These are phyloP conservation scores for Polia nebulosa DNA, from an alignment of 2,888 invertebrate genomes.

Conservation along the genomic window DNA sequence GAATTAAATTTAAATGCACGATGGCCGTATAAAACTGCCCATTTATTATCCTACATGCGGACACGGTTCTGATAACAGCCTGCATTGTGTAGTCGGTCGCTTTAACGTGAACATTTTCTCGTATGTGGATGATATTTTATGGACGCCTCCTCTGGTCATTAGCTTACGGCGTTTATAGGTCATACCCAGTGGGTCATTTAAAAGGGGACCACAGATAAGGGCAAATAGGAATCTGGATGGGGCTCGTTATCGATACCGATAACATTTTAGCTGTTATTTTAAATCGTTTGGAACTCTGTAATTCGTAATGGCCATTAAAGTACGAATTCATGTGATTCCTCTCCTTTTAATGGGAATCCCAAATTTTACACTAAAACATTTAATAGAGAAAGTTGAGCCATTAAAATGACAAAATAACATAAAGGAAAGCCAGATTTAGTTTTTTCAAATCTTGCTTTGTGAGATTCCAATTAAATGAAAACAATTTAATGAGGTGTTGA, in stretches of 20 bases:
- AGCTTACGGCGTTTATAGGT: slow-evolving; percentile 68
- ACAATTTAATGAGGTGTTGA: slow-evolving; percentile 50
- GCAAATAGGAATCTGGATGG: slow-evolving; percentile 35
- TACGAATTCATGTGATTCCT: not conserved
- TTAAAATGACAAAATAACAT: slow-evolving; percentile 1
- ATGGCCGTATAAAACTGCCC: slow-evolving; percentile 65
- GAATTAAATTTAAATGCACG: slow-evolving; percentile 71
- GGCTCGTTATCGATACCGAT: slow-evolving; percentile 43
- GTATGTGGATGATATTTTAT: slow-evolving; percentile 68
- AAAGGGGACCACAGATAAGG: slow-evolving; percentile 52
- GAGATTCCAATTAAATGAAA: slow-evolving; percentile 30
- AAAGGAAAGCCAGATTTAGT: not conserved
- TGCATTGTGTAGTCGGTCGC: slow-evolving; percentile 70
- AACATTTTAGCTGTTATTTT: slow-evolving; percentile 41
- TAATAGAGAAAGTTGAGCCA: not conserved
- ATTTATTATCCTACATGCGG: slow-evolving; percentile 72
- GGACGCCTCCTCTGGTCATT: slow-evolving; percentile 65
- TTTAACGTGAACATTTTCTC: slow-evolving; percentile 64
- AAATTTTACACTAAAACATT: slow-evolving; percentile 9
- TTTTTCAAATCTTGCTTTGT: not conserved
- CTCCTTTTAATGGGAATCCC: not conserved
- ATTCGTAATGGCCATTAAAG: slow-evolving; percentile 4
- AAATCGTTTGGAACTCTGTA: slow-evolving; percentile 34
- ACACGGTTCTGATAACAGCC: slow-evolving; percentile 70
- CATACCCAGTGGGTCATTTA: slow-evolving; percentile 60